Percentiles rank a stretch among this genome's conserved stretches.
Conservation (phyloP, 2,113 vertebrate species). For the Alligator sinensis region DNA sequence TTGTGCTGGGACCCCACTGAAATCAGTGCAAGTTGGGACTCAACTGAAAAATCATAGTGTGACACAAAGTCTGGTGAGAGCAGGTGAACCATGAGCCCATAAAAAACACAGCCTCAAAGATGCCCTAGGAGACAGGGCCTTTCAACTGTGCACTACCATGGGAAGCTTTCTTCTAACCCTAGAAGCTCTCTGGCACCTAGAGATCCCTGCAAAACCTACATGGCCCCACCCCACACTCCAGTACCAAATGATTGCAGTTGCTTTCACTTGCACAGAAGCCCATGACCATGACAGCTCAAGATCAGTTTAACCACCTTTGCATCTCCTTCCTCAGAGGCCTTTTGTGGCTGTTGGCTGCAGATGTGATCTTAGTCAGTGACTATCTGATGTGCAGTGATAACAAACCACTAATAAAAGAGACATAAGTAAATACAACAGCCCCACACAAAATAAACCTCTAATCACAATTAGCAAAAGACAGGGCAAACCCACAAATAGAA, state of each 20-base stretch:
- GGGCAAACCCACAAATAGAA: neutral
- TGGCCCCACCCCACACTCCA: neutral
- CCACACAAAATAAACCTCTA: neutral
- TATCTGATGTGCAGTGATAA: neutral
- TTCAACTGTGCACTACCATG: neutral
- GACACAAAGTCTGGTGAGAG: neutral
- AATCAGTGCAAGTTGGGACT: too few relatives aligned
- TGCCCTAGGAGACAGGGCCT: neutral
- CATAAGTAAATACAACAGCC: neutral
- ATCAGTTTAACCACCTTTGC: neutral
- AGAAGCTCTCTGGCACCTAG: too few relatives aligned
- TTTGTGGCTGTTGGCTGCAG: neutral
- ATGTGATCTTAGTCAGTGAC: neutral
- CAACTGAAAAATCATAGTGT: neutral
- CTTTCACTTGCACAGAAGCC: neutral
- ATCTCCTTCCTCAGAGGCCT: neutral
- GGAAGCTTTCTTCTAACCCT: neutral
- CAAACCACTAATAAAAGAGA: neutral
- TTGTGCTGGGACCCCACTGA: neutral
- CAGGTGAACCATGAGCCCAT: neutral
- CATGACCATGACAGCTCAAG: neutral
- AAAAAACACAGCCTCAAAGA: neutral
- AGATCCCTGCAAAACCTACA: neutral
- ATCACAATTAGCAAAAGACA: neutral
- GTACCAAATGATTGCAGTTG: neutral